Base-by-base conservation (phyloP, 2,113 vertebrate species). In the Polyodon spathula region DNA sequence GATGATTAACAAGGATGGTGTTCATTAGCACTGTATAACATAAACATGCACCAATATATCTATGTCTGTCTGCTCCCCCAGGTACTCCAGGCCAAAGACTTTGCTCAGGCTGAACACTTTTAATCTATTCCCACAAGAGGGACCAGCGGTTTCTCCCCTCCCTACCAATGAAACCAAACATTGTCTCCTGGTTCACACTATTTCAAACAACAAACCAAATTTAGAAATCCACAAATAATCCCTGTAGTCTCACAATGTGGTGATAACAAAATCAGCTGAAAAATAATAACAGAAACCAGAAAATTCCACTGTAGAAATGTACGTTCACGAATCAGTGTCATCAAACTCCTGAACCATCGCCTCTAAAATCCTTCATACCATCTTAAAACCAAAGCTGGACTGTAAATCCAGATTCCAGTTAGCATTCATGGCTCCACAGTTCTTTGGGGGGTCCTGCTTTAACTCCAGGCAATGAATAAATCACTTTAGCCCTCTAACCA, bases 401-500 rank as follows among this genome's bases (percentile, higher is more conserved):
- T n/a, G n/a, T n/a, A n/a, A n/a, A n/a, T n/a, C n/a, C n/a, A n/a
- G n/a, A n/a, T n/a, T n/a, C n/a, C n/a, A n/a, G n/a, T n/a, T n/a
- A n/a, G n/a, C n/a, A n/a, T n/a, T n/a, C n/a, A n/a, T n/a, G n/a
- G n/a, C n/a, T n/a, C n/a, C n/a, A n/a, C n/a, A n/a, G n/a, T n/a
- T n/a, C n/a, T n/a, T n/a, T n/a, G n/a, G n/a, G n/a, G n/a, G n/a
- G n/a, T n/a, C n/a, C n/a, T n/a, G n/a, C n/a, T n/a, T n/a, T n/a
- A n/a, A n/a, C n/a, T n/a, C n/a, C n/a, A n/a, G n/a, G n/a, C n/a
- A n/a, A n/a, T n/a, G n/a, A n/a, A n/a, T n/a, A n/a, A n/a, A n/a
- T n/a, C n/a, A n/a, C n/a, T n/a, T n/a, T 78, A 80, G 80, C 80
- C 74, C 73, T 54, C 46, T 14, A 66, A 73, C 77, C 67, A 81